Evolutionary conservation across 2,113 vertebrate genomes (phyloP).

Genomic region (Atractosteus spatula): DNA sequence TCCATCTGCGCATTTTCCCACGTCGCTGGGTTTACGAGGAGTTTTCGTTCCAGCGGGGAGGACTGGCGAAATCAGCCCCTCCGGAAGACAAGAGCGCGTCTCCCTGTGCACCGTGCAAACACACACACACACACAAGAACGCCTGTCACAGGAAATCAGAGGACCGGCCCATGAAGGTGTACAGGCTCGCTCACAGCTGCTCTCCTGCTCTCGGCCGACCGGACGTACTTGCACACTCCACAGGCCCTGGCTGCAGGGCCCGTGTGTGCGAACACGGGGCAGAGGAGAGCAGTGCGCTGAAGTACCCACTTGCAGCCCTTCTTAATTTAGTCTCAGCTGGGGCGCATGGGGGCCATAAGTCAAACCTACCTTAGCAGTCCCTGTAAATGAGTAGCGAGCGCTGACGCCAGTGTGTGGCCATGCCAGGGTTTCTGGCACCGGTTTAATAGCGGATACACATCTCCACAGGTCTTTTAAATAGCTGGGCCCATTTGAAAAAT

Average conservation of each 20-base stretch:
- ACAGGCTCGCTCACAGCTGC: constrained; percentile 39
- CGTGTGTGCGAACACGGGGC: neutral
- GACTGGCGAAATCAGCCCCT: constrained; percentile 42
- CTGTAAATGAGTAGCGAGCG: neutral
- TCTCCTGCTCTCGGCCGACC: neutral
- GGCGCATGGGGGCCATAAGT: neutral
- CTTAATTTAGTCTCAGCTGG: neutral
- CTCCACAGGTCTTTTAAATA: constrained; percentile 40
- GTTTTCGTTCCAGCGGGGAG: constrained; percentile 53
- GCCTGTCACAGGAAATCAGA: constrained; percentile 56
- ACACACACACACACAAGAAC: constrained; percentile 37
- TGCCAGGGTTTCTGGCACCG: constrained; percentile 38
- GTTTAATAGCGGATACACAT: constrained; percentile 52
- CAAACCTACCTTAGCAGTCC: neutral
- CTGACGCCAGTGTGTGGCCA: constrained; percentile 33
- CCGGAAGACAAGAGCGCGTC: constrained; percentile 10
- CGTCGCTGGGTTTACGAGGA: constrained; percentile 38
- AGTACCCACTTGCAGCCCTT: neutral
- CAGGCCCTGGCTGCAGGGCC: constrained; percentile 39
- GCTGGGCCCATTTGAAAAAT: constrained; percentile 16
- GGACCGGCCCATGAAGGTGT: constrained; percentile 44
- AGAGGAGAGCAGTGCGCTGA: no score
- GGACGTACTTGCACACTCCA: constrained; percentile 15
- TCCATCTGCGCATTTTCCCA: neutral
- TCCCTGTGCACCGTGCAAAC: constrained; percentile 33